Evolutionary conservation across 2,113 vertebrate genomes (phyloP).

Genomic region (Caranx melampygus): DNA sequence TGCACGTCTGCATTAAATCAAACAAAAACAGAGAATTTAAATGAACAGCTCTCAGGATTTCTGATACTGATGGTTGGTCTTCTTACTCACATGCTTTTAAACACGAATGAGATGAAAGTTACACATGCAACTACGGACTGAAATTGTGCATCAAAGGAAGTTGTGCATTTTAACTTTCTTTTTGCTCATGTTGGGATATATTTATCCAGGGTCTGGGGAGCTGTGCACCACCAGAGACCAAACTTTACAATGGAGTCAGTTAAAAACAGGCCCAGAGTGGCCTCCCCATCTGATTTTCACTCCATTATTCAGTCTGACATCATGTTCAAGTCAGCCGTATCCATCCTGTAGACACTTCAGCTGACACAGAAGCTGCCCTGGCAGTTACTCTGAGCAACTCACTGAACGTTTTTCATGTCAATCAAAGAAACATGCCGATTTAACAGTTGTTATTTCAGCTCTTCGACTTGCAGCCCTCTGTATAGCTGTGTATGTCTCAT

Average conservation of each 20-base stretch:
- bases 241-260: neutral
- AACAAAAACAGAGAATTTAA: constrained; percentile 6
- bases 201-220: neutral
- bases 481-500: neutral
- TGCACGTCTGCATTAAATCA: constrained; percentile 20
- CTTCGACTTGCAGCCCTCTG: neutral
- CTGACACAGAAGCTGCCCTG: too few species aligned
- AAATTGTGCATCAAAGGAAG: neutral
- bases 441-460: neutral
- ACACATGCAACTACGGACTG: too few species aligned
- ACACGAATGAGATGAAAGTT: neutral
- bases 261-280: neutral
- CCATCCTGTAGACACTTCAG: too few species aligned
- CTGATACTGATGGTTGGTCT: neutral
- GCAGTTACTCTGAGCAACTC: too few species aligned
- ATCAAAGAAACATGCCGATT: too few species aligned
- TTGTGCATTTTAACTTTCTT: neutral
- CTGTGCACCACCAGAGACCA: neutral
- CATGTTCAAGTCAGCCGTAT: neutral
- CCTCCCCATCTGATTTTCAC: too few species aligned
- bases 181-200: neutral
- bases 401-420: too few species aligned
- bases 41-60: constrained; percentile 11
- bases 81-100: neutral
- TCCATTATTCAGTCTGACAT: neutral